phyloP scores from a whole-genome alignment of 2,113 vertebrate genomes.

The Phasianus colchicus region DNA sequence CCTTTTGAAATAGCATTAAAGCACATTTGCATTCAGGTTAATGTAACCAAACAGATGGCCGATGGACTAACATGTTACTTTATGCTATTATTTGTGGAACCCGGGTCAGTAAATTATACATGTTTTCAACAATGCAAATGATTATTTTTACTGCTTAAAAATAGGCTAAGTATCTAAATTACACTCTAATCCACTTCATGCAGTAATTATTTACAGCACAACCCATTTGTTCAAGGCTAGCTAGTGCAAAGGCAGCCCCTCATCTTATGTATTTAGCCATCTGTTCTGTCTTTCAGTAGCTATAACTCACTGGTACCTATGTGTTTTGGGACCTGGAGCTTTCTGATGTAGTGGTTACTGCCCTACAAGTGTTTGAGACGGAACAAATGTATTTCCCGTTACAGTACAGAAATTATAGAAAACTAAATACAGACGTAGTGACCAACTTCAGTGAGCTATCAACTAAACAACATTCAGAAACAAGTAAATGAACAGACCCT shows the following conservation, averaged over 20 bases:
- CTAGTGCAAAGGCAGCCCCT: slow-evolving; percentile 18
- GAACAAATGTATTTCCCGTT: neutral
- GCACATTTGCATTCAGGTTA: slow-evolving; percentile 15
- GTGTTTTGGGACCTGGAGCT: neutral
- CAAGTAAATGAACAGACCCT: neutral
- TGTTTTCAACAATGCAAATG: slow-evolving; percentile 48
- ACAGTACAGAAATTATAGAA: neutral
- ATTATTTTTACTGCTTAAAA: slow-evolving; percentile 55
- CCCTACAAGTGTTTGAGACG: neutral
- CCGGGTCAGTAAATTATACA: slow-evolving; percentile 35
- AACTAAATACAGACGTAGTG: neutral
- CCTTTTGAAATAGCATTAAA: slow-evolving; percentile 17
- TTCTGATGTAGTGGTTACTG: neutral
- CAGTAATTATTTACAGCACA: slow-evolving; percentile 64
- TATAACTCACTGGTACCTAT: neutral
- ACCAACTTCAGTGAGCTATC: neutral
- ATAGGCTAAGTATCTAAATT: slow-evolving; percentile 52
- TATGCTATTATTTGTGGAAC: slow-evolving; percentile 25
- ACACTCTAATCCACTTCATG: slow-evolving; percentile 6
- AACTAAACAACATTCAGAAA: neutral
- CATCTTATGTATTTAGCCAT: slow-evolving; percentile 19
- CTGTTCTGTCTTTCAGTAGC: slow-evolving; percentile 2
- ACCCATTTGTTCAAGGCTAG: slow-evolving; percentile 38
- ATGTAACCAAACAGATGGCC: slow-evolving; percentile 51
- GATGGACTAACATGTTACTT: neutral